Conservation (phyloP, 2,797 vertebrate species). For the Holocentrus rufus region DNA sequence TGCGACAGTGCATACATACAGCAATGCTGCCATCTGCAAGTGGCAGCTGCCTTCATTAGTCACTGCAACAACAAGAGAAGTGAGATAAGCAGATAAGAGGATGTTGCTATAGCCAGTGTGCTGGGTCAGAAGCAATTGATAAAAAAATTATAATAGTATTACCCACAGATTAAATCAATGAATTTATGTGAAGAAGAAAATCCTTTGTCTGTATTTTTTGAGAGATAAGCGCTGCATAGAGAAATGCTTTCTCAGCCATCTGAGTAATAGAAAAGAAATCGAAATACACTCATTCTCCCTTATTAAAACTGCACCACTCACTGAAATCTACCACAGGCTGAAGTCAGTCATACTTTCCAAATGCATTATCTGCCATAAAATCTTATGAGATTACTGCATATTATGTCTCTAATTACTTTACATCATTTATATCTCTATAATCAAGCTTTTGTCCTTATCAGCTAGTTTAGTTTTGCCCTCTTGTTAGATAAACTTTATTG, state of each 20-base stretch:
- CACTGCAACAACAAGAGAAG: slow-evolving; percentile 20
- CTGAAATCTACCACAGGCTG: slow-evolving; percentile 16
- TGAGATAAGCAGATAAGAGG: slow-evolving; percentile 15
- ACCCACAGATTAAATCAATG: slow-evolving; percentile 39
- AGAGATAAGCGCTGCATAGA: slow-evolving; percentile 45
- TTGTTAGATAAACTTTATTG: not conserved
- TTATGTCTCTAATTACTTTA: slow-evolving; percentile 5
- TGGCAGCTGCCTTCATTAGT: not conserved
- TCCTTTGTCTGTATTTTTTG: slow-evolving; percentile 17
- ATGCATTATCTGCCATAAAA: slow-evolving; percentile 10
- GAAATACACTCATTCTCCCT: slow-evolving; percentile 31
- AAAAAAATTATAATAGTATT: slow-evolving; percentile 22
- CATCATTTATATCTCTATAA: not conserved
- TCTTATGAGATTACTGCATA: not conserved
- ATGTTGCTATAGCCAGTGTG: slow-evolving; percentile 11
- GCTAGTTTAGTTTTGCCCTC: not conserved
- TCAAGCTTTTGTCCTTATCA: slow-evolving; percentile 14
- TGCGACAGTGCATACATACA: not conserved
- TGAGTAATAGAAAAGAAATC: slow-evolving; percentile 58
- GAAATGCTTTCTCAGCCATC: slow-evolving; percentile 54
- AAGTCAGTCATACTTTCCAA: slow-evolving; percentile 4
- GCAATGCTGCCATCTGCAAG: not conserved
- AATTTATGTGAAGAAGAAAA: slow-evolving; percentile 29
- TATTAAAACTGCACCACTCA: slow-evolving; percentile 36
- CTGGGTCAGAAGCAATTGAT: slow-evolving; percentile 37